Base-by-base conservation (phyloP, 2,888 invertebrate species). In the Aricia artaxerxes region DNA sequence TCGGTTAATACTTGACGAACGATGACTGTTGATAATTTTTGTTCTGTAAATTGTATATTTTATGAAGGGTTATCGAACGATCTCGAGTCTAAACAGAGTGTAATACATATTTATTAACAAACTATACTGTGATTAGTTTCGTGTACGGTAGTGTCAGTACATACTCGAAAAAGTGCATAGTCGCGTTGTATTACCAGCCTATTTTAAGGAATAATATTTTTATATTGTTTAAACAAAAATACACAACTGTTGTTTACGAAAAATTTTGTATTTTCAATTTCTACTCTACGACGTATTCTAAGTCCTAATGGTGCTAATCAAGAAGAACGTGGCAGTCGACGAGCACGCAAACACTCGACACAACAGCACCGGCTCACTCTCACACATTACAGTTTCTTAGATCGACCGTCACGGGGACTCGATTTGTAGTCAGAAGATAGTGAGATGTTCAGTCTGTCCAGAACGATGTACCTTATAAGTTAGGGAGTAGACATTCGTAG, bases 191-290 rank as follows among this genome's bases (percentile, higher is more conserved):
- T 87, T 87, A 86, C 84, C 87, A 88, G 87, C 86, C 87, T 91
- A 90, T 86, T 88, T 83, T 91, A 92, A 93, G 89, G 91, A 90
- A 90, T 89, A 84, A 91, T 93, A 93, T 93, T 94, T 94, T 93
- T 93, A 91, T 93, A 94, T 92, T 89, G 90, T 92, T 91, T 90
- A 89, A 91, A 93, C 91, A 92, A 90, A 92, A 93, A 88, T 92
- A 91, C 92, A 90, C 89, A 87, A 91, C 88, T 90, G 92, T 93
- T 92, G 88, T 89, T 87, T 87, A 88, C 85, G 84, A 86, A 88
- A 90, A 86, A 87, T 89, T 91, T 92, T 90, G 88, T 91, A 91
- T 89, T 90, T 89, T 83, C 88, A 88, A 89, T 87, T 85, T 40
- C 5, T 85, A 83, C 85, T 88, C 85, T 87, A 84, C 85, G 86